These are phyloP conservation scores for Drosophila fuyamai DNA, from an alignment of 1,140 invertebrate genomes.

Conservation along the genomic window DNA sequence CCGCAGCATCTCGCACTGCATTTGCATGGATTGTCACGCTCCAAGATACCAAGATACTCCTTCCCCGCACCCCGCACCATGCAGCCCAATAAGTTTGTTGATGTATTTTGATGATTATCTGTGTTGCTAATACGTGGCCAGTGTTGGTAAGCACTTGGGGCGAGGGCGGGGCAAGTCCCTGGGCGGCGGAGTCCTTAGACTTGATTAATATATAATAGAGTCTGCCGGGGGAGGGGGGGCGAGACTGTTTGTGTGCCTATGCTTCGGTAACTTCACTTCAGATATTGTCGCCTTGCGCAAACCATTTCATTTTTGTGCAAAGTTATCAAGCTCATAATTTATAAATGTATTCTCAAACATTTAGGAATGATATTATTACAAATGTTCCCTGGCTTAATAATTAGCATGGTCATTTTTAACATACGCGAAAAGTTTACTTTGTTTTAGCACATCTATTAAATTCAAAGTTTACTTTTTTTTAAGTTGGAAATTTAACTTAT, in stretches of 20 bases:
- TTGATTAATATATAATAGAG: slow-evolving; percentile 45
- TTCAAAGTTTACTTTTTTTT: no score
- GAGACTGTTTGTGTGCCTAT: neutral
- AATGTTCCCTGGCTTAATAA: no score
- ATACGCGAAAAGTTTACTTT: no score
- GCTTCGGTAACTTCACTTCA: neutral
- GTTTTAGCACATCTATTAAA: no score
- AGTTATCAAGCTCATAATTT: no score
- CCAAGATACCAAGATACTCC: neutral
- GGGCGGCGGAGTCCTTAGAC: slow-evolving; percentile 15
- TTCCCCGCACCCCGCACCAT: slow-evolving; percentile 1
- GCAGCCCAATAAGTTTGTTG: slow-evolving; percentile 61
- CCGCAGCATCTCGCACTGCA: slow-evolving; percentile 27
- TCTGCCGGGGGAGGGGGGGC: neutral
- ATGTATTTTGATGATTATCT: slow-evolving; percentile 66
- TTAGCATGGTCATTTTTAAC: no score
- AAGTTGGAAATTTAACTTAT: no score
- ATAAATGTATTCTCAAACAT: no score
- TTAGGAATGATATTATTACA: no score
- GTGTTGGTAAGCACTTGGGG: slow-evolving; percentile 34
- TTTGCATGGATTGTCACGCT: slow-evolving; percentile 60
- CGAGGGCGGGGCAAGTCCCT: neutral
- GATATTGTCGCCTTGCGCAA: neutral
- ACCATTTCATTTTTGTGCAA: neutral
- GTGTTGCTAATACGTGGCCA: slow-evolving; percentile 59